Percentiles rank a stretch among this genome's conserved stretches.
Evolutionary conservation across 1,140 invertebrate species (phyloP).

Genomic region (Drosophila asahinai): DNA sequence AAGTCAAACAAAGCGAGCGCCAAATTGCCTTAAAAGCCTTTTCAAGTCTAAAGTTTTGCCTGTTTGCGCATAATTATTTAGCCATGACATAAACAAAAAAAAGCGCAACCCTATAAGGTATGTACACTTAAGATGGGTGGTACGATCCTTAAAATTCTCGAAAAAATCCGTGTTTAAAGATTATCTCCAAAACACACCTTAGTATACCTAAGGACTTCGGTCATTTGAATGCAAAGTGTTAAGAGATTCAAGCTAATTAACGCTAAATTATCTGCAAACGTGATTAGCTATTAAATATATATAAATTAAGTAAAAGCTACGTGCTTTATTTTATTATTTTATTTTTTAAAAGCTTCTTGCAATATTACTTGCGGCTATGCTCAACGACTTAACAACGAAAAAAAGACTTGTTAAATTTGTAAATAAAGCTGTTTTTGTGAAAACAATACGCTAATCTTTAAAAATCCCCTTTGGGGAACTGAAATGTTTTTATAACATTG

Average conservation of each 20-base stretch:
- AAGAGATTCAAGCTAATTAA: not conserved
- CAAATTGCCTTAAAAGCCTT: slow-evolving; percentile 81
- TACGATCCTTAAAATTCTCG: not conserved
- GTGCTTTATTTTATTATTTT: too few relatives aligned
- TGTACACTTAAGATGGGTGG: not conserved
- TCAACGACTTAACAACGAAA: too few relatives aligned
- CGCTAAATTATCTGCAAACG: too few relatives aligned
- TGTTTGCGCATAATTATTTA: slow-evolving; percentile 82
- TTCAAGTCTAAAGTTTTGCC: slow-evolving; percentile 75
- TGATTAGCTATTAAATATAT: too few relatives aligned
- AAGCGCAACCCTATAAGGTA: not conserved
- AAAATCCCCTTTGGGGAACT: too few relatives aligned
- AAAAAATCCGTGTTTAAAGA: not conserved
- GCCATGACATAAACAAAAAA: slow-evolving; percentile 56
- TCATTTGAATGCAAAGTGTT: not conserved
- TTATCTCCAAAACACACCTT: not conserved
- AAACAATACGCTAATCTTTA: too few relatives aligned
- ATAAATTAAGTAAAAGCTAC: too few relatives aligned
- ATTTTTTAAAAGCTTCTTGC: too few relatives aligned
- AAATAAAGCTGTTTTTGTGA: too few relatives aligned
- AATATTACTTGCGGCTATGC: too few relatives aligned
- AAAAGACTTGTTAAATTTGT: too few relatives aligned
- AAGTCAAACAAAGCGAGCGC: slow-evolving; percentile 76
- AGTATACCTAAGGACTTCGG: not conserved
- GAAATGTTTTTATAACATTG: too few relatives aligned